Base-by-base conservation (phyloP, 35 echinoderm and acorn worm species). In the Heliocidaris tuberculata region DNA sequence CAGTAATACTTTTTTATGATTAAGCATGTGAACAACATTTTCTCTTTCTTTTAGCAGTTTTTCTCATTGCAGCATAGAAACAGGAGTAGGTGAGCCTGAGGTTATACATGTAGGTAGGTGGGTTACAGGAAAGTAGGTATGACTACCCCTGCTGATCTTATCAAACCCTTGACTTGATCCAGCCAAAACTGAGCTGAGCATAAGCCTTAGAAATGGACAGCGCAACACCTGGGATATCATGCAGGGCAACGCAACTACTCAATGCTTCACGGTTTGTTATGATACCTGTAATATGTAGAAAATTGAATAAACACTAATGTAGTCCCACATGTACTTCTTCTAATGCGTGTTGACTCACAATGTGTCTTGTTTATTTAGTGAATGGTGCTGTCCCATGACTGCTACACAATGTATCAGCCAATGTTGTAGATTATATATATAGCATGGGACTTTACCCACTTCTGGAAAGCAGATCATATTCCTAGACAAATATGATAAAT, bases 391-490 rank as follows among this genome's bases (percentile, higher is more conserved):
- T 27, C 60, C 7, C 60, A 70, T 70, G 60, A 70, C 27, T 16
- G 27, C 60, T 70, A 50, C n/a, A n/a, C n/a, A n/a, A n/a, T n/a
- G 49, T 52, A 78, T 19, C 21, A 78, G 65, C 4, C 21, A 8
- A 78, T 78, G 65, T n/a, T 56, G 50, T 52, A 15, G 52, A 56
- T 19, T 78, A 78, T 78, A 21, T 78, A 21, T 78, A n/a, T 78
- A 78, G 65, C 65, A 78, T 78, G 65, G 65, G 65, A 78, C 21
- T 78, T 78, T 78, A 78, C 65, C 65, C 65, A 78, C 65, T 78
- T 78, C 0, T 27, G 65, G 65, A 78, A 24, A 78, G 65, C 65
- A 24, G 5, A 27, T 71, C 6, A 56, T 56, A 56, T 42, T 3
- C 17, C 19, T n/a, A 78, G 4, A 78, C 21, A 78, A 78, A 78